Evolutionary conservation across 2,888 invertebrate genomes (phyloP).

Genomic region (Leucozona laternaria): DNA sequence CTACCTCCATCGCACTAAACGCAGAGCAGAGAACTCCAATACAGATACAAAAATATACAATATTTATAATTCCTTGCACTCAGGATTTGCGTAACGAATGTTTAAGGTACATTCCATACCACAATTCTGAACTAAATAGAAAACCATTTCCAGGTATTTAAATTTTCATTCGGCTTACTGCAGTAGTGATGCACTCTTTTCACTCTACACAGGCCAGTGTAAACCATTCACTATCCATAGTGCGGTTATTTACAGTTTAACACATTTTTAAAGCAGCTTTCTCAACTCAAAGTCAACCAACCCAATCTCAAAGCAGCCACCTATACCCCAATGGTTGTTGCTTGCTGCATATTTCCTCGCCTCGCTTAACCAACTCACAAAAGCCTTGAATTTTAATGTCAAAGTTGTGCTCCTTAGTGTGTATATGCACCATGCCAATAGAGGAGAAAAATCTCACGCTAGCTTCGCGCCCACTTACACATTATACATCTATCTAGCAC

Average conservation of each 20-base stretch:
- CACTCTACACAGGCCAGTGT: background rate
- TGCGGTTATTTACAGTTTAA: constrained; percentile 61
- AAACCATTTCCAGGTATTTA: constrained; percentile 60
- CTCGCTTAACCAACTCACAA: constrained; percentile 31
- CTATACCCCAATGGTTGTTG: background rate
- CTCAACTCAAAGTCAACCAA: constrained; percentile 30
- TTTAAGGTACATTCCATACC: background rate
- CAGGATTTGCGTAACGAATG: constrained; percentile 19
- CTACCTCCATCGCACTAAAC: background rate
- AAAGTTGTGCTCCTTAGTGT: constrained; percentile 60
- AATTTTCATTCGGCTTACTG: constrained; percentile 68
- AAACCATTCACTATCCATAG: constrained; percentile 27
- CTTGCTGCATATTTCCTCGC: constrained; percentile 11
- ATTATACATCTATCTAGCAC: background rate
- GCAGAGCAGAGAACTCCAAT: background rate
- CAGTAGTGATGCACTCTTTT: constrained; percentile 12
- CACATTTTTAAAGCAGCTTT: constrained; percentile 52
- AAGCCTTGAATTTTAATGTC: constrained; percentile 74
- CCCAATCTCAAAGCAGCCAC: background rate
- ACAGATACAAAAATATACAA: background rate
- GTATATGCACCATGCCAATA: constrained; percentile 31
- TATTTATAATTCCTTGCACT: constrained; percentile 25
- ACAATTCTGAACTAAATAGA: constrained; percentile 38
- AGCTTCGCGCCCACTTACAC: constrained; percentile 56
- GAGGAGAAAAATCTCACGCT: constrained; percentile 36